A percentile compares a stretch with the other conserved stretches of the same genome.
These are phyloP conservation scores for Conus canariensis DNA, from an alignment of 2,888 invertebrate species.

Conservation along the genomic window DNA sequence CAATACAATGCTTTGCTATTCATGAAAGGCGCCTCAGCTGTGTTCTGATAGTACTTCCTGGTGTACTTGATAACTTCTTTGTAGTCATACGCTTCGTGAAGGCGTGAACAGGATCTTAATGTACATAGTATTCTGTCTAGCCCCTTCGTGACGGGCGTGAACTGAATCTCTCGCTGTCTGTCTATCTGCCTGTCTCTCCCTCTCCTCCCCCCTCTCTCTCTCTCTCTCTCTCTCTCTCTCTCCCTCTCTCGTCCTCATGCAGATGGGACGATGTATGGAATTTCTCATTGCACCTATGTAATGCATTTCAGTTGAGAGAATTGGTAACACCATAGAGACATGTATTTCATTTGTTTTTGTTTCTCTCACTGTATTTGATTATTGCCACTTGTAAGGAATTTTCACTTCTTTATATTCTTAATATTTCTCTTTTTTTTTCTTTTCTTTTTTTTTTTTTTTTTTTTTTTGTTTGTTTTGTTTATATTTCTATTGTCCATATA, in stretches of 20 bases:
- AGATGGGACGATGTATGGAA: neutral
- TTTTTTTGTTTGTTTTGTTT: neutral
- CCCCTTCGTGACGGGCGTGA: too few species aligned
- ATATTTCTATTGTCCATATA: too few species aligned
- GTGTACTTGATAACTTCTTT: too few species aligned
- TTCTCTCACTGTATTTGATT: neutral
- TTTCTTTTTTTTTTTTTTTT: neutral
- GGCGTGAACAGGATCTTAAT: too few species aligned
- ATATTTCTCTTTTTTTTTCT: neutral
- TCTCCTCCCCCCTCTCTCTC: neutral
- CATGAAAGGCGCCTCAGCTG: too few species aligned
- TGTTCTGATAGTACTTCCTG: too few species aligned
- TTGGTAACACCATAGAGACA: too few species aligned
- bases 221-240: slow-evolving; percentile 22
- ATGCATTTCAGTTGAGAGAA: too few species aligned
- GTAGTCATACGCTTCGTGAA: too few species aligned
- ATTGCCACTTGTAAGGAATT: neutral
- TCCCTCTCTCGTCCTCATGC: slow-evolving; percentile 4
- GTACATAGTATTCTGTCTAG: too few species aligned
- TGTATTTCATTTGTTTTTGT: neutral
- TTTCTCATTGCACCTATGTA: too few species aligned
- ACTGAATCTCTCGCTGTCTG: neutral
- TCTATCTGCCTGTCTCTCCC: neutral
- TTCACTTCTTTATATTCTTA: neutral
- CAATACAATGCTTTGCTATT: too few species aligned